Percentiles rank a stretch among this genome's conserved stretches.
These are phyloP conservation scores for Resseliella maxima DNA, from an alignment of 2,888 invertebrate genomes.

Conservation along the genomic window DNA sequence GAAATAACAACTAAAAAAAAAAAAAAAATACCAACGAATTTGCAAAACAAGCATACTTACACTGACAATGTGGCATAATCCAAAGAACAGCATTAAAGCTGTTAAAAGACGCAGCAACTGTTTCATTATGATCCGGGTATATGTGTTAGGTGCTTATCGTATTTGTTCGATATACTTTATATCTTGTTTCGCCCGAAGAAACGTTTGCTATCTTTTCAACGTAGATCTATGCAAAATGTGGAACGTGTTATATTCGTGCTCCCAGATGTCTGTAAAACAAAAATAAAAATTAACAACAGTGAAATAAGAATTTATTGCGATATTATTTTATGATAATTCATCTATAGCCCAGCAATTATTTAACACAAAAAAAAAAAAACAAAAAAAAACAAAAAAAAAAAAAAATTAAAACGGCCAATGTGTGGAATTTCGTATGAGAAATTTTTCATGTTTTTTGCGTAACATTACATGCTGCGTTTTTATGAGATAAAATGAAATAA, in stretches of 20 bases:
- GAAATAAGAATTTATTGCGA: not conserved
- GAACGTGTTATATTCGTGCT: not conserved
- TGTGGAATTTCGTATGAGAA: not conserved
- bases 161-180: not conserved
- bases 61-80: conserved; percentile 24
- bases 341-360: no score
- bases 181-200: no score
- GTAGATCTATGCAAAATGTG: not conserved
- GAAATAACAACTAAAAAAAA: no score
- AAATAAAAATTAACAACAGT: not conserved
- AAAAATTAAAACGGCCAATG: not conserved
- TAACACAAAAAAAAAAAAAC: no score
- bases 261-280: not conserved
- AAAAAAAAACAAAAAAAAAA: no score
- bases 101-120: conserved; percentile 55
- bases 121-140: conserved; percentile 39
- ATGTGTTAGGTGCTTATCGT: not conserved
- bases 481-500: not conserved
- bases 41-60: conserved; percentile 2
- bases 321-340: no score
- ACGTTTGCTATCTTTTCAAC: not conserved
- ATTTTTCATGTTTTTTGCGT: not conserved
- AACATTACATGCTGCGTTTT: not conserved
- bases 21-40: not conserved
- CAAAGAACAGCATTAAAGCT: conserved; percentile 56